Conservation (phyloP, 2,113 vertebrate genomes). For the Nycticryphes semicollaris region DNA sequence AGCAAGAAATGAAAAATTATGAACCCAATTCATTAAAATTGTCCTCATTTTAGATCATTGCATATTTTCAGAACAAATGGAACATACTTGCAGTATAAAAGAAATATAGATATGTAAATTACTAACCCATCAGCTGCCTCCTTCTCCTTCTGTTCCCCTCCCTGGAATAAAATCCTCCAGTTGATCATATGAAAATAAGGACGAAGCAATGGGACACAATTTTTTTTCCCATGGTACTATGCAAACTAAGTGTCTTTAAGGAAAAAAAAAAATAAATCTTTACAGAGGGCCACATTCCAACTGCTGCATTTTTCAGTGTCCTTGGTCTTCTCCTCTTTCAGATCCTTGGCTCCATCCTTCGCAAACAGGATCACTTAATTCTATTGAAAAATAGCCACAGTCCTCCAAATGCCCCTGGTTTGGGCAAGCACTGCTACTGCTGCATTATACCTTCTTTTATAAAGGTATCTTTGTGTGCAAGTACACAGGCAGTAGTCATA, state of each 20-base stretch:
- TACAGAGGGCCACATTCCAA: not conserved
- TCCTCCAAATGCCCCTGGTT: not conserved
- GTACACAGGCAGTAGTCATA: rapidly evolving
- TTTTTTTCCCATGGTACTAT: not conserved
- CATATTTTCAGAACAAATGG: conserved; percentile 50
- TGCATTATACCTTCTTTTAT: not conserved
- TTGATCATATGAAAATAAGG: not conserved
- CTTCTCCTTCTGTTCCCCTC: not conserved
- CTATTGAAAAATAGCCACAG: not conserved
- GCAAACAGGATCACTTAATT: not conserved
- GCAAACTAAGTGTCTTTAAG: not conserved
- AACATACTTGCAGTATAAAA: not conserved
- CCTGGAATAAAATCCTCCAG: not conserved
- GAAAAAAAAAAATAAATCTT: not conserved
- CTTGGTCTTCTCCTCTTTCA: not conserved
- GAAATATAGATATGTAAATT: conserved; percentile 25
- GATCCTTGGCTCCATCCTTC: not conserved
- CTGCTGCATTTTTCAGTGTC: not conserved
- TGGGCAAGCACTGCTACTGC: not conserved
- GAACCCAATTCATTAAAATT: conserved; percentile 50
- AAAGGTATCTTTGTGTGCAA: not conserved
- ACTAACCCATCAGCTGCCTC: not conserved
- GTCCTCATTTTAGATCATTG: conserved; percentile 50
- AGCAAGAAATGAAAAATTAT: conserved; percentile 40
- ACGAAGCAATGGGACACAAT: not conserved